Evolutionary conservation across 2,888 invertebrate species (phyloP), one percentile per base, ranked within the genome.

Genomic region (Ophion ellenae): DNA sequence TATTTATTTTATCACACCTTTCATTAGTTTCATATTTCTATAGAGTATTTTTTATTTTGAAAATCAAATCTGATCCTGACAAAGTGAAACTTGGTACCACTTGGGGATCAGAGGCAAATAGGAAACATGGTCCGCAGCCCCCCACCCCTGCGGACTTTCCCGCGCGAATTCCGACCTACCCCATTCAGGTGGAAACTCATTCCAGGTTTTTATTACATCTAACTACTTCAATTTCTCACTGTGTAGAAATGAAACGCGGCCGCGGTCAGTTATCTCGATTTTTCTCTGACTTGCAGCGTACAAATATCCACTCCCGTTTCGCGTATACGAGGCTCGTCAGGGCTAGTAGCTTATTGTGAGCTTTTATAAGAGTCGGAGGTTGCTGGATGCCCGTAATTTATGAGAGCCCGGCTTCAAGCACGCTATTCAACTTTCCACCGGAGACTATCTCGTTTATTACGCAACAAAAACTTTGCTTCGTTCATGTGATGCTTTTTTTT

Each of bases 331-430:
- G 28, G 67, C 40, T 45, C 24, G 47, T 24, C 40, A 53, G 3
- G 79, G 36, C 40, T 45, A 24, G 63, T 70, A 69, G 77, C 64
- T 59, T 67, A 71, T 81, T 81, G 81, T 73, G 61, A 59, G 66
- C 76, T 84, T 80, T 84, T 81, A 84, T 59, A 84, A 84, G 80
- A 66, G 75, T 70, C 76, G 53, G 71, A 76, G 76, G 80, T 66
- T 81, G 80, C 66, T 76, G 64, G 70, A 36, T 24, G 66, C 45
- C 11, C 40, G 74, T 74, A 71, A 70, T 84, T 84, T 74, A 77
- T 74, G 78, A 75, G 57, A 47, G 36, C 71, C 64, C 59, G 66
- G 59, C 57, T 71, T 59, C 59, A 32, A 78, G 69, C 67, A 36
- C 81, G 24, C 81, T 67, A 77, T 84, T 74, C 78, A 81, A 85